Conservation (phyloP, 2,113 vertebrate genomes). For the Phalacrocorax pelagicus region DNA sequence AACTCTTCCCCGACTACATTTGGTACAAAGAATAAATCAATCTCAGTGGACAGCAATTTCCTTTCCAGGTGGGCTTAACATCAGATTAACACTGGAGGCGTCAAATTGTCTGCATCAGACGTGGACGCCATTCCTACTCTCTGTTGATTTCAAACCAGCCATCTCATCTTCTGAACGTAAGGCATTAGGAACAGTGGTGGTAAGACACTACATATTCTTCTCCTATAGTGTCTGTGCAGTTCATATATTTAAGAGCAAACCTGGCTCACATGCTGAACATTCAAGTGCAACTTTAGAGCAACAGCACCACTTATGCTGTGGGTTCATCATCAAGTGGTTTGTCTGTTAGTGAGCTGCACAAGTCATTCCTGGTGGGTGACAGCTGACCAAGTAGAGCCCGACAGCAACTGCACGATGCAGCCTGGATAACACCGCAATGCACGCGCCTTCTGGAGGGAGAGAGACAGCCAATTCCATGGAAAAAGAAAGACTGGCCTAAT, state of each 20-base stretch:
- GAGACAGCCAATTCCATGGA: neutral
- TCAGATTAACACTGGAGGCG: neutral
- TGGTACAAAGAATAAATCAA: slow-evolving; percentile 62
- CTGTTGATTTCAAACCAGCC: slow-evolving; percentile 13
- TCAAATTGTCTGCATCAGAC: neutral
- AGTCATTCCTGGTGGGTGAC: neutral
- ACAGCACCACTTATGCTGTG: neutral
- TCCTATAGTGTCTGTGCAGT: neutral
- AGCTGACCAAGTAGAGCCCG: neutral
- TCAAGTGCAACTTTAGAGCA: neutral
- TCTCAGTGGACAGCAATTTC: slow-evolving; percentile 46
- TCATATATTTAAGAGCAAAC: neutral
- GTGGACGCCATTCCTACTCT: slow-evolving; percentile 46
- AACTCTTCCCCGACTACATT: slow-evolving; percentile 47
- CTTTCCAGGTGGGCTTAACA: slow-evolving; percentile 18
- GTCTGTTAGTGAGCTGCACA: neutral
- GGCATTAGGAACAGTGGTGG: slow-evolving; percentile 82
- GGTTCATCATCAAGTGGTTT: neutral
- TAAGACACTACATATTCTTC: slow-evolving; percentile 69
- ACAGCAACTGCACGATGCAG: neutral
- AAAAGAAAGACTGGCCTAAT: neutral
- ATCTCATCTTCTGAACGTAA: slow-evolving; percentile 71
- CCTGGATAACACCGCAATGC: neutral
- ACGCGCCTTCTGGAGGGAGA: neutral
- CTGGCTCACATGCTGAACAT: neutral